Percentiles rank a stretch among this genome's conserved stretches.
These are phyloP conservation scores for Propithecus deckenii DNA, from an alignment of 2,797 vertebrate genomes.

Conservation along the genomic window DNA sequence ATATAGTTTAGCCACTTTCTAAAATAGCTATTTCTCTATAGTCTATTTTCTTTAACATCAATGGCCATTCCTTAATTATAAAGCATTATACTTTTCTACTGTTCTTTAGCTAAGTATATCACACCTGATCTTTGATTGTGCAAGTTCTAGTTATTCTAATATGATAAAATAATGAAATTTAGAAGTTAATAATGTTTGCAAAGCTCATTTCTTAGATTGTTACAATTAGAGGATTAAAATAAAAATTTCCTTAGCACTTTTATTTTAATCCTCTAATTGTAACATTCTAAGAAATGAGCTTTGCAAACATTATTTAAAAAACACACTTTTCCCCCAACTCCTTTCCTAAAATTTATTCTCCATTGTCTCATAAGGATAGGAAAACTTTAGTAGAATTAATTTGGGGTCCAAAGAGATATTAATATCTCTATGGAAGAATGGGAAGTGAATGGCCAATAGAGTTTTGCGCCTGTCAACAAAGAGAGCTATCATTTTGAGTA, in stretches of 20 bases:
- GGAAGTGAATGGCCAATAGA: background rate
- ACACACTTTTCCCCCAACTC: background rate
- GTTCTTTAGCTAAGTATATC: slow-evolving; percentile 31
- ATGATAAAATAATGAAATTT: background rate
- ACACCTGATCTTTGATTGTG: background rate
- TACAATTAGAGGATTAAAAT: too few relatives aligned
- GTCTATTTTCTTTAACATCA: slow-evolving; percentile 47
- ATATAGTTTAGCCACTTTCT: background rate
- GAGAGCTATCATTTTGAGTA: background rate
- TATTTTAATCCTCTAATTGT: background rate
- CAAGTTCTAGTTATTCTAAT: slow-evolving; percentile 56
- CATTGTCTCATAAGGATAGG: background rate
- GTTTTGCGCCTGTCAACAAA: background rate
- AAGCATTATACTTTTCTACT: background rate
- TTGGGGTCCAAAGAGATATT: background rate
- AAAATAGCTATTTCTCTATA: background rate
- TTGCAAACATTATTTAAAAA: background rate
- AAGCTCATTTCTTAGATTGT: too few relatives aligned
- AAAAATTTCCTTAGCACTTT: background rate
- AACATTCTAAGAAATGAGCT: background rate
- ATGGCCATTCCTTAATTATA: slow-evolving; percentile 32
- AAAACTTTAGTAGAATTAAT: background rate
- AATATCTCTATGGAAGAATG: background rate
- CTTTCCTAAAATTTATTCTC: background rate
- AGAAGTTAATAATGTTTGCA: background rate